Evolutionary conservation across 2,888 invertebrate species (phyloP), one percentile per base, ranked within the genome.

Genomic region (Cyrtodaria siliqua): DNA sequence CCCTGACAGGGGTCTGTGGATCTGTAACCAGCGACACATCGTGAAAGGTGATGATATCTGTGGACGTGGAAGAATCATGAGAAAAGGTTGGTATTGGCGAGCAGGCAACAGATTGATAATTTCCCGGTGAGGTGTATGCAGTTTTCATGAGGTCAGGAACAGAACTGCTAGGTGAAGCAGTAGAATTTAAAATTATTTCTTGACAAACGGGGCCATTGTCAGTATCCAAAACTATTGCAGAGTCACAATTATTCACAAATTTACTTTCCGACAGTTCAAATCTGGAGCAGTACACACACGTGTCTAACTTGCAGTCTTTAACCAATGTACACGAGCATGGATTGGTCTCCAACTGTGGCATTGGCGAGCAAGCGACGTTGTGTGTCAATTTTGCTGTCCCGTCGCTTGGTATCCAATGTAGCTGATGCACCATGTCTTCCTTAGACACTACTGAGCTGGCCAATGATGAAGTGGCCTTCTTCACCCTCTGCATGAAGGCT

Each of bases 371-470:
- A 3, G 55, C 69, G 16, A 61, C 56, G 44, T 61, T 47, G 33
- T 69, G 69, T 14, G 52, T 18, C 14, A 69, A 24, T 38, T 23
- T 61, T 2, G 42, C 47, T 8, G 27, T 23, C 9, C 60, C 47
- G n/a, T 55, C 47, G n/a, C 23, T 16, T 0, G 61, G 47, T 27
- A 61, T 20, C 53, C 44, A 29, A n/a, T 61, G 61, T 52, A 70
- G 14, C 26, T 75, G 64, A 6, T 27, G 59, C 2, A 27, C 20
- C 33, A 24, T 50, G 2, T 29, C 23, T 3, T 56, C 61, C 2
- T 56, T 49, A 27, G 61, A 56, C 26, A 76, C 44, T 29, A 70
- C 62, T 53, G 52, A 76, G n/a, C 47, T 70, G 1, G 61, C 66
- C 23, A 76, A 18, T 16, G 55, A 70, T 0, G 64, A 66, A 23